Evolutionary conservation across 2,113 vertebrate species (phyloP), one percentile per base, ranked within the genome.

Genomic region (Antigone vipio): DNA sequence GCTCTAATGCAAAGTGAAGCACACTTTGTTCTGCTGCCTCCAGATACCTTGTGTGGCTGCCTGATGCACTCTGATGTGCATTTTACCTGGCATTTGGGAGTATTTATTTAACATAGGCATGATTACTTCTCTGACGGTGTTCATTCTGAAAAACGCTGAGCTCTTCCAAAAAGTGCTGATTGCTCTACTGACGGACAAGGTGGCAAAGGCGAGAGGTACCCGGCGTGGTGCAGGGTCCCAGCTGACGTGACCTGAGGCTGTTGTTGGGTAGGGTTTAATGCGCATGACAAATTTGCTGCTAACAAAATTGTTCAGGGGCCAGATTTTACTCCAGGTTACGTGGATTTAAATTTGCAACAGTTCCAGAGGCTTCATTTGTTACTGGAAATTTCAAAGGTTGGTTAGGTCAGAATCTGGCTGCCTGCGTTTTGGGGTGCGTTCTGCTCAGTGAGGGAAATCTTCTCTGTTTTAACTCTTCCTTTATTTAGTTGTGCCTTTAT

Each of bases 71-170:
- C 93, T 97, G 97, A 97, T 95, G 97, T 95, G 92, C 97, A 97
- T 97, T 95, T 97, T 78, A 97, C 97, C 97, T 98, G 97, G 97
- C 97, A 97, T 94, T 91, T 85, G 93, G 89, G 95, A 95, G 91
- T 92, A 86, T 95, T 97, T 96, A 60, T 93, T 95, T 89, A 96
- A 94, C 81, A 8, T 5, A 32, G 89, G 83, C 77, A 40, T 12
- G 85, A 58, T 96, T 73, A 73, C 74, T 76, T 66, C 81, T 85
- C 66, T 44, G 10, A 21, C 0, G 9, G 80, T 63, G 52, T 93
- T 96, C 83, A 80, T 84, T 71, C 91, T 78, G 83, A 79, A 88
- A 96, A 89, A 83, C 4, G 79, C 79, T 83, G 94, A 96, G 82
- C 50, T 92, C 50, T 92, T 72, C 69, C 58, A 56, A 72, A 95